These are phyloP conservation scores for Oligia strigilis DNA, from an alignment of 2,888 invertebrate species.

Conservation along the genomic window DNA sequence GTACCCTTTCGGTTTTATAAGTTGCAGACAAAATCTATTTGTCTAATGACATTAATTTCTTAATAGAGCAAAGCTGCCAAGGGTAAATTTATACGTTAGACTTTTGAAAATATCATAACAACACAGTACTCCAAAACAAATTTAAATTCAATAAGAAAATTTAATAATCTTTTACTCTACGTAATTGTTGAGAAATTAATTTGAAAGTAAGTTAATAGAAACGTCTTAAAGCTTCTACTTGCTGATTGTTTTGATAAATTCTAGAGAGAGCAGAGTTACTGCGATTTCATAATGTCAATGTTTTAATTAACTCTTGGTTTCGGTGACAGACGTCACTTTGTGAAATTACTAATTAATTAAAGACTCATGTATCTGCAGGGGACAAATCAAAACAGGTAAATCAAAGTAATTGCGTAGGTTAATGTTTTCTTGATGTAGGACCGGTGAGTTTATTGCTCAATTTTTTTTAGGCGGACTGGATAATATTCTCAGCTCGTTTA, in stretches of 20 bases:
- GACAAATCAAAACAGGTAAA: neutral
- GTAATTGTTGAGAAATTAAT: neutral
- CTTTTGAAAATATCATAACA: neutral
- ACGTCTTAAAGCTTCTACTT: neutral
- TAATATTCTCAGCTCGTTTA: slow-evolving; percentile 16
- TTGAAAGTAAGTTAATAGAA: neutral
- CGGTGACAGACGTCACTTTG: too few species aligned
- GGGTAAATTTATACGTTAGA: too few species aligned
- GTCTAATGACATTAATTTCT: neutral
- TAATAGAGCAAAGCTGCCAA: too few species aligned
- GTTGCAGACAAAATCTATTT: neutral
- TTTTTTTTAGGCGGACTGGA: slow-evolving; percentile 15
- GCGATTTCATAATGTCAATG: neutral
- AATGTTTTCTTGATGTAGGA: neutral
- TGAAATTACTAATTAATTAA: neutral
- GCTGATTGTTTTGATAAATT: neutral
- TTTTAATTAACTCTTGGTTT: neutral
- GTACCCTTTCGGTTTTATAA: neutral
- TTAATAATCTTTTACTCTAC: neutral
- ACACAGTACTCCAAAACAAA: neutral
- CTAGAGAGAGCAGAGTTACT: neutral
- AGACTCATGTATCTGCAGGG: neutral
- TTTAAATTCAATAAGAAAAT: neutral
- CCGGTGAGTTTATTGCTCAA: slow-evolving; percentile 10
- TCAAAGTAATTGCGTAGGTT: neutral